Conservation (phyloP, 2,888 invertebrate genomes). For the Cantharis rufa region DNA sequence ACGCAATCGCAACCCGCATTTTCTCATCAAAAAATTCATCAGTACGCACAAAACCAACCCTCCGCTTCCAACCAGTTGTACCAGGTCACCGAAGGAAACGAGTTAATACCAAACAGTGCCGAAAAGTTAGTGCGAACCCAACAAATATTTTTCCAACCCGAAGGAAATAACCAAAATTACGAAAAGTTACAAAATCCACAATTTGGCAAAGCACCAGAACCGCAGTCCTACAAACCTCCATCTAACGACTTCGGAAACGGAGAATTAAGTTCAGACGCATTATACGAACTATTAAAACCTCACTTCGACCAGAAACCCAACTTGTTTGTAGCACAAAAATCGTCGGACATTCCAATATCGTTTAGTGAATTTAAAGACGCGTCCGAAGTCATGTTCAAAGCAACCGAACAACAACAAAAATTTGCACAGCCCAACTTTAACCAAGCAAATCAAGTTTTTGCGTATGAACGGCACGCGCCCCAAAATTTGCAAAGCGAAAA, state of each 20-base stretch:
- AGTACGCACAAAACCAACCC: constrained; percentile 35
- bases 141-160: constrained; percentile 58
- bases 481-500: constrained; percentile 31
- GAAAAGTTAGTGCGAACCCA: constrained; percentile 53
- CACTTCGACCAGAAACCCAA: neutral
- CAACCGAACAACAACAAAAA: neutral
- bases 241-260: neutral
- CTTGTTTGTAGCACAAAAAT: neutral
- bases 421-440: constrained; percentile 43
- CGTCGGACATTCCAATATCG: neutral
- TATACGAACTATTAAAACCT: neutral
- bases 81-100: constrained; percentile 61
- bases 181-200: constrained; percentile 45
- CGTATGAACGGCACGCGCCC: constrained; percentile 55
- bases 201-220: constrained; percentile 14
- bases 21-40: neutral
- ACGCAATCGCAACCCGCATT: neutral
- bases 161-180: constrained; percentile 45
- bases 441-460: constrained; percentile 55
- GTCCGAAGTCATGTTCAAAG: neutral
- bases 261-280: neutral
- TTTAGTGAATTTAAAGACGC: neutral
- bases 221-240: constrained; percentile 19
- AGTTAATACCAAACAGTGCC: constrained; percentile 49
- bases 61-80: constrained; percentile 48